Percentiles rank a stretch among this genome's conserved stretches.
phyloP scores from a whole-genome alignment of 2,888 invertebrate genomes.

The Laspeyria flexula region DNA sequence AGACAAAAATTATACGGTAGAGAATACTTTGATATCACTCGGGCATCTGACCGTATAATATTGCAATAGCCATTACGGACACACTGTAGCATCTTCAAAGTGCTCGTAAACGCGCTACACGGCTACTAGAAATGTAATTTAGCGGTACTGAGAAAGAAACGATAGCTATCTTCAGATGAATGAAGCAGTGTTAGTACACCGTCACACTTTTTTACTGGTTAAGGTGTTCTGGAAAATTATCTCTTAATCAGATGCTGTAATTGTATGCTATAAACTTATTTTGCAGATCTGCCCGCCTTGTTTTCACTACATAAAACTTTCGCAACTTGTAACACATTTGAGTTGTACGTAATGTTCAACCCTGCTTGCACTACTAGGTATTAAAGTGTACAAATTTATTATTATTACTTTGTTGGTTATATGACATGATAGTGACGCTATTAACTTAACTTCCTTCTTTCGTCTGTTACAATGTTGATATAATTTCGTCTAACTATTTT shows the following conservation, averaged over 20 bases:
- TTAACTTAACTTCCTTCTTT: conserved; percentile 16
- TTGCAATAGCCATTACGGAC: conserved; percentile 82
- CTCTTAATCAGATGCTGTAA: conserved; percentile 67
- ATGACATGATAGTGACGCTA: conserved; percentile 16
- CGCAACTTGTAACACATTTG: conserved; percentile 55
- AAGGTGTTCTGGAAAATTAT: conserved; percentile 80
- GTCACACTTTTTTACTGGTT: conserved; percentile 74
- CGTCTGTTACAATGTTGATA: not conserved
- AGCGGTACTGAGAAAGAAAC: conserved; percentile 82
- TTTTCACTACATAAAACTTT: conserved; percentile 64
- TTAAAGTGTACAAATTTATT: conserved; percentile 25
- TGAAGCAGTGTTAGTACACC: conserved; percentile 71
- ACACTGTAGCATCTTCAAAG: conserved; percentile 81
- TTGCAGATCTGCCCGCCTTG: conserved; percentile 62
- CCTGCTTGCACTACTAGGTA: conserved; percentile 20
- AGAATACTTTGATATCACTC: conserved; percentile 79
- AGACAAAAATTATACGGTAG: conserved; percentile 77
- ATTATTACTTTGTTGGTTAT: conserved; percentile 31
- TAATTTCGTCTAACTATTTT: not conserved
- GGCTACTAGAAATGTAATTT: conserved; percentile 84
- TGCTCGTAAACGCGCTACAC: conserved; percentile 82
- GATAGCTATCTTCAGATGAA: conserved; percentile 80
- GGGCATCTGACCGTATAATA: conserved; percentile 81
- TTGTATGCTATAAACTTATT: conserved; percentile 62
- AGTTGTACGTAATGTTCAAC: conserved; percentile 41